Base-by-base conservation (phyloP, 2,113 vertebrate species). In the Cichladusa arquata region DNA sequence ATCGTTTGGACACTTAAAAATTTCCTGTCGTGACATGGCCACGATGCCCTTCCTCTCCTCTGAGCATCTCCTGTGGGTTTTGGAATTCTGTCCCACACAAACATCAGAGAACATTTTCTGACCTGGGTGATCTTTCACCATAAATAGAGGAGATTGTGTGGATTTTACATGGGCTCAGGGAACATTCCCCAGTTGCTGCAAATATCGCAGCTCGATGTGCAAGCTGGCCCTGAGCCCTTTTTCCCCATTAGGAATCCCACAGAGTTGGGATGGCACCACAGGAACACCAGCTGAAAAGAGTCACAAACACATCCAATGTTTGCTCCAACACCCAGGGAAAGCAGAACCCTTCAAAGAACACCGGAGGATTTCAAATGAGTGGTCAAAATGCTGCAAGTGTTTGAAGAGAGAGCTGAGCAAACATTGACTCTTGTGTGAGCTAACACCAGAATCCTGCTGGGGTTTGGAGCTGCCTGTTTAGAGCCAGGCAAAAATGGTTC, bases 171-270 rank as follows among this genome's bases (percentile, higher is more conserved):
- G 2, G 31, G 8, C 48, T 42, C 40, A 14, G 53, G 20, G 69
- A 17, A 14, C 4, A 28, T 60, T 19, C 29, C 17, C 9, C 36
- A 1, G 13, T 0, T 29, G 26, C 61, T 56, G 47, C 26, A 47
- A 6, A 0, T 2, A 4, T 8, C 2, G 0, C 26, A 51, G 4
- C 51, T n/a, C 5, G 0, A 40, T 6, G 54, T 4, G 14, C 19
- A 14, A 24, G 24, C 66, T n/a, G 19, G 5, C 29, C n/a, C 67
- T 1, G 2, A 65, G 61, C 12, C 44, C 38, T 31, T 57, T 47
- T 29, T 24, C 23, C 78, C n/a, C 2, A 0, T 7, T 5, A 22
- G 34, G 58, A 61, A 69, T 50, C 38, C 34, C 64, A 14, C 33
- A 19, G n/a, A 45, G 16, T 0, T 17, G 40, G 42, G 58, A 53